Percentiles rank a stretch among this genome's conserved stretches.
Evolutionary conservation across 2,113 vertebrate species (phyloP).

Genomic region (Atractosteus spatula): DNA sequence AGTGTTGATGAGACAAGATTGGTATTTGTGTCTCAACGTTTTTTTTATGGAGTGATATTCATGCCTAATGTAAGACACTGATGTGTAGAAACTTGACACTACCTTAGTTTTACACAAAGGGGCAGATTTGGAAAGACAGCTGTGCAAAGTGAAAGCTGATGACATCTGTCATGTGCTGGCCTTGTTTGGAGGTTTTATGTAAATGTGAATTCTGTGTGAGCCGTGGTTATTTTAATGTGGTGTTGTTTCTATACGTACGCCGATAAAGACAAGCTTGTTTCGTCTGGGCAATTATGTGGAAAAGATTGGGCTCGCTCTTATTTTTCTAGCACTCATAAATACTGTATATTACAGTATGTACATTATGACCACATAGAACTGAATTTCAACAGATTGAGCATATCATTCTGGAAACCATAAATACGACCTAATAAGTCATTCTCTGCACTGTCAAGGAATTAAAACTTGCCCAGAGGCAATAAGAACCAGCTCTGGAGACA

Average conservation of each 20-base stretch:
- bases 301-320: background rate
- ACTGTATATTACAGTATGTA: background rate
- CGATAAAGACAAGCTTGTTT: background rate
- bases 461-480: background rate
- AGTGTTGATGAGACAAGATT: background rate
- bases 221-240: background rate
- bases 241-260: background rate
- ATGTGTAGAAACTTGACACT: background rate
- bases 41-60: no score
- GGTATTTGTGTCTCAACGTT: no score
- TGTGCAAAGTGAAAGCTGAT: background rate
- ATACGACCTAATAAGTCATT: background rate
- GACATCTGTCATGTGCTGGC: conserved; percentile 3
- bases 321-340: background rate
- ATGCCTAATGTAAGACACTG: background rate
- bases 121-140: background rate
- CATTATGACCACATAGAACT: background rate
- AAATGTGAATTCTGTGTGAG: background rate
- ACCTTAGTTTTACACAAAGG: background rate
- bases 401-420: background rate
- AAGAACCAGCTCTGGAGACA: background rate
- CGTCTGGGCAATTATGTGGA: no score
- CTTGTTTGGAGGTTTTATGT: background rate
- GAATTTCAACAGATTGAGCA: background rate
- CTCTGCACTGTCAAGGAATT: background rate